Evolutionary conservation across 2,113 vertebrate genomes (phyloP).

Genomic region (Acrocephalus kingi): DNA sequence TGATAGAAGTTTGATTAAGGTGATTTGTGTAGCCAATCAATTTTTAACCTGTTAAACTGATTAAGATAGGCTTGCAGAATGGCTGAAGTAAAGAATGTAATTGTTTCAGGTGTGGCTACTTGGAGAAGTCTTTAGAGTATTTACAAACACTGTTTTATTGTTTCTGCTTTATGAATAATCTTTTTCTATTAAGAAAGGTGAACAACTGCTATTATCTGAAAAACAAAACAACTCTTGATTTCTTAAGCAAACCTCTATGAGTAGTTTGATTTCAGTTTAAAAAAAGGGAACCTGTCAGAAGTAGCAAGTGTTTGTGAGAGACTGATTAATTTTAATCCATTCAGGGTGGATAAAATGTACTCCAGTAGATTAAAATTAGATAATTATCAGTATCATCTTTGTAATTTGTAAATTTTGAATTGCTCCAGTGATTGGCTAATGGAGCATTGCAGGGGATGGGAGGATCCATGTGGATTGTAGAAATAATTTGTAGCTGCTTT

Average conservation of each 20-base stretch:
- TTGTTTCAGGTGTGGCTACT: not conserved
- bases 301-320: not conserved
- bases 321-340: conserved; percentile 36
- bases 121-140: not conserved
- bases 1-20: conserved; percentile 25
- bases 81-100: not conserved
- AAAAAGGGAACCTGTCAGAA: not conserved
- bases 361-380: not conserved
- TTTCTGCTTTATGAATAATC: not conserved
- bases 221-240: not conserved
- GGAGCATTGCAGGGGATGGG: not conserved
- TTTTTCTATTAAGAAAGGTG: not conserved
- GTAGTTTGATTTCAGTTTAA: not conserved
- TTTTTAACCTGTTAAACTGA: not conserved
- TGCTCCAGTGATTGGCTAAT: not conserved
- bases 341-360: conserved; percentile 12
- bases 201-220: not conserved
- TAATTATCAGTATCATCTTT: conserved; percentile 13
- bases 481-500: not conserved
- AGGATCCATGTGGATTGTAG: not conserved
- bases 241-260: not conserved
- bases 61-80: not conserved
- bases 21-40: conserved; percentile 2
- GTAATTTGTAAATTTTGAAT: conserved; percentile 5
- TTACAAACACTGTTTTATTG: not conserved